Evolutionary conservation across 2,888 invertebrate genomes (phyloP), one percentile per base, ranked within the genome.

Genomic region (Alcis repandata): DNA sequence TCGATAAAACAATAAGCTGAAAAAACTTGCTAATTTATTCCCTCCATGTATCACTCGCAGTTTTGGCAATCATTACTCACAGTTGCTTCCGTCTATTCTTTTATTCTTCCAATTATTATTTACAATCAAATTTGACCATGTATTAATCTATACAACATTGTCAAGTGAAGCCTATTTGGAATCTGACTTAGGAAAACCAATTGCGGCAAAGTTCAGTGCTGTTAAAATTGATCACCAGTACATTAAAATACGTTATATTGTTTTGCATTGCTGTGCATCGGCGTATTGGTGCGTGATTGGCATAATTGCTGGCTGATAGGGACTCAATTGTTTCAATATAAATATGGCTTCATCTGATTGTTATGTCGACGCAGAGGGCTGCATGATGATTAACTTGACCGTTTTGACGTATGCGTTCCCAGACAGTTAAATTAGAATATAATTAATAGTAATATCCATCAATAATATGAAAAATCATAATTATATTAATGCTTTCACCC

Each of bases 251-350:
- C 15, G 38, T 32, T 53, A 59, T 59, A 66, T 66, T 68, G 59
- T 58, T 48, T 75, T 76, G 77, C 77, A 82, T 83, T 74, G 76
- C 73, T 76, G 77, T 76, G 80, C 80, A 83, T 82, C 71, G 74
- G 70, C 71, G 72, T 60, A 66, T 81, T 73, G 72, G 77, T 74
- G 72, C 86, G 84, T 84, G 88, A 83, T 83, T 80, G 82, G 80
- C 79, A 84, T 86, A 82, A 82, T 84, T 83, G 79, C 71, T 71
- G 72, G 67, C 66, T 77, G 70, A 71, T 80, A 78, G 69, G 72
- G 75, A 74, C 72, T 82, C 80, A 80, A 83, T 85, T 82, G 84
- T 83, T 79, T 69, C 77, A 79, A 79, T 80, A 78, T 73, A 70
- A 76, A 76, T 70, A 79, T 75, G 78, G 78, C 76, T 80, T 81